These are phyloP conservation scores for Lasioglossum morio DNA, from an alignment of 2,888 invertebrate genomes.

Conservation along the genomic window DNA sequence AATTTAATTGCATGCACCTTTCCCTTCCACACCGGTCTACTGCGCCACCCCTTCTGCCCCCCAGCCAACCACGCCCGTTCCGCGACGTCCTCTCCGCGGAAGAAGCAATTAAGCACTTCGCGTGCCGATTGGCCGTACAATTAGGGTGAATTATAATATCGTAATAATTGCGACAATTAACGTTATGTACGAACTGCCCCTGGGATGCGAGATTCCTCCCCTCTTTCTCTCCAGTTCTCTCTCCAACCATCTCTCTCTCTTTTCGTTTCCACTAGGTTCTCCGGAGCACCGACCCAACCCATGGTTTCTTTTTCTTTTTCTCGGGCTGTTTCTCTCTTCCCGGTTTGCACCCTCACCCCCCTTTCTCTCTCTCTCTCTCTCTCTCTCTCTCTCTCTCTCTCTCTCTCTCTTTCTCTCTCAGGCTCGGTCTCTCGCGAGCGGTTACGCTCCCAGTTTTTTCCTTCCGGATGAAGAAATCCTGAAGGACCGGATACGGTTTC, in stretches of 20 bases:
- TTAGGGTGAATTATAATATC: slow-evolving; percentile 79
- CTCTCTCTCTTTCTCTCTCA: not conserved
- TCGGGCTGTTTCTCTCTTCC: slow-evolving; percentile 4
- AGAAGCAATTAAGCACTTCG: slow-evolving; percentile 79
- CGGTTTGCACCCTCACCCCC: slow-evolving; percentile 29
- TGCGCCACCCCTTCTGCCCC: not conserved
- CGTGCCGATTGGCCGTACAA: slow-evolving; percentile 77
- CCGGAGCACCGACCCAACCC: slow-evolving; percentile 16
- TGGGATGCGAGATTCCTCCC: slow-evolving; percentile 50
- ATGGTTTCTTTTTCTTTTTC: slow-evolving; percentile 8
- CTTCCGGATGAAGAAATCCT: slow-evolving; percentile 70
- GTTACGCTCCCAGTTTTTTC: slow-evolving; percentile 39
- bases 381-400: not conserved
- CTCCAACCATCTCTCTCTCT: slow-evolving; percentile 20
- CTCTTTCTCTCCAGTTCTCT: slow-evolving; percentile 10
- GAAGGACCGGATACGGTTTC: slow-evolving; percentile 58
- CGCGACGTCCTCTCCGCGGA: slow-evolving; percentile 39
- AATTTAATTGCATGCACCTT: slow-evolving; percentile 70
- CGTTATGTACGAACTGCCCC: slow-evolving; percentile 71
- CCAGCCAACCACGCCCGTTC: slow-evolving; percentile 10
- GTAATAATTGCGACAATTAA: slow-evolving; percentile 79
- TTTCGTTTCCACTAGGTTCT: slow-evolving; percentile 25
- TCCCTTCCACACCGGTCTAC: slow-evolving; percentile 35
- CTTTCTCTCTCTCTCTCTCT: not conserved
- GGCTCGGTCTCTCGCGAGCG: slow-evolving; percentile 10